Base-by-base conservation (phyloP, 64 coral and sea anemone genomes). In the Porites australiensis region DNA sequence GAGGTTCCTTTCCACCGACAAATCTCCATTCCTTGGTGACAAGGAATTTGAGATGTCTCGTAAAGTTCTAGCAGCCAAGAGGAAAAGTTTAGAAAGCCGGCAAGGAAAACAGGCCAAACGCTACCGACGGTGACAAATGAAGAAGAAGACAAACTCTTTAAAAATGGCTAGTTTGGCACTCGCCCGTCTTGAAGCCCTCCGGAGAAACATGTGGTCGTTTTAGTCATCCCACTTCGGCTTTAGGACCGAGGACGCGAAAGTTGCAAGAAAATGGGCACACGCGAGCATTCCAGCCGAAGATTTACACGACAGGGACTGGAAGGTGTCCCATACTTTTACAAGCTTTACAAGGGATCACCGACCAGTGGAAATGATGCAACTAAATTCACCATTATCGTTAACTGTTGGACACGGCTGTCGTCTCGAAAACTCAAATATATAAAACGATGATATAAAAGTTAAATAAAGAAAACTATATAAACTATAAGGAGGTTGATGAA, bases 261-360 rank as follows among this genome's bases (percentile, higher is more conserved):
- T 77, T 85, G 5, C 0, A 82, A 19, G 84, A 92, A 82, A 88
- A 89, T 64, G 89, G 94, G 68, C 94, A 96, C 27, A 44, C n/a
- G 58, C 55, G 83, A 19, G 7, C 89, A 1, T 92, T 96, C 77
- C n/a, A n/a, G n/a, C n/a, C n/a, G n/a, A n/a, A n/a, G n/a, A n/a
- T n/a, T n/a, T n/a, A n/a, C n/a, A n/a, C n/a, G n/a, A n/a, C n/a
- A n/a, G n/a, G n/a, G 14, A 82, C 84, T 21, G 77, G 67, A 13
- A 84, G 86, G 64, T 79, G 89, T 79, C 94, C 93, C 16, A 63
- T 95, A 74, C 43, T 90, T 64, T 82, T 96, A 90, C 88, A 95
- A 91, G 51, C 22, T 82, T 14, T 91, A 91, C 68, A n/a, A 82
- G 67, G 50, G 76, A 70, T 55, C 94, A 89, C 51, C 70, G 86